Evolutionary conservation across 2,797 vertebrate genomes (phyloP).

Genomic region (Pagetopsis macropterus): DNA sequence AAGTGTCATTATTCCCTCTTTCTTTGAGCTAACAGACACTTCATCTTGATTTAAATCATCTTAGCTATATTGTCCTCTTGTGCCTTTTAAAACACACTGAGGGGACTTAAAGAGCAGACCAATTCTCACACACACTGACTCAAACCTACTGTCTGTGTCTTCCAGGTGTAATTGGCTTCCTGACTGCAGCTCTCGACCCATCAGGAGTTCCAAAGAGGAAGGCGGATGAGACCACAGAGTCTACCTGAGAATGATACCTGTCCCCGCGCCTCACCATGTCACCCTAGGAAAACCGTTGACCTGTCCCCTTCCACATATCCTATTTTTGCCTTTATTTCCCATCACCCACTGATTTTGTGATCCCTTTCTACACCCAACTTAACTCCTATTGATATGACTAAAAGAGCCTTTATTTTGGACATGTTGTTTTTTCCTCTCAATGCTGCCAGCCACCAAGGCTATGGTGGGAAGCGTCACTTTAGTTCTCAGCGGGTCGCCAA

Average conservation of each 20-base stretch:
- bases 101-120: slow-evolving; percentile 46
- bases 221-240: slow-evolving; percentile 73
- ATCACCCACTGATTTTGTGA: slow-evolving; percentile 59
- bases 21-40: slow-evolving; percentile 25
- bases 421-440: slow-evolving; percentile 78
- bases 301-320: slow-evolving; percentile 59
- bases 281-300: slow-evolving; percentile 63
- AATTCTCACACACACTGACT: slow-evolving; percentile 37
- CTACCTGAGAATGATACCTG: slow-evolving; percentile 77
- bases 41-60: slow-evolving; percentile 31
- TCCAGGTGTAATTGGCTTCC: slow-evolving; percentile 75
- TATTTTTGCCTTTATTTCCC: slow-evolving; percentile 65
- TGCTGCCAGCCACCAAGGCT: slow-evolving; percentile 75
- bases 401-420: slow-evolving; percentile 76
- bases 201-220: slow-evolving; percentile 65
- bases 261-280: slow-evolving; percentile 61
- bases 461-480: slow-evolving; percentile 65
- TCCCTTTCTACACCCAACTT: slow-evolving; percentile 43
- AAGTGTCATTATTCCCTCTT: slow-evolving; percentile 23
- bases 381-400: slow-evolving; percentile 66
- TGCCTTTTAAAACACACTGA: slow-evolving; percentile 45
- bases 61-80: slow-evolving; percentile 27
- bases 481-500: slow-evolving; percentile 72
- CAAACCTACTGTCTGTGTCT: slow-evolving; percentile 70
- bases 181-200: slow-evolving; percentile 77